Evolutionary conservation across 2,797 vertebrate genomes (phyloP).

Genomic region (Poeciliopsis gracilis): DNA sequence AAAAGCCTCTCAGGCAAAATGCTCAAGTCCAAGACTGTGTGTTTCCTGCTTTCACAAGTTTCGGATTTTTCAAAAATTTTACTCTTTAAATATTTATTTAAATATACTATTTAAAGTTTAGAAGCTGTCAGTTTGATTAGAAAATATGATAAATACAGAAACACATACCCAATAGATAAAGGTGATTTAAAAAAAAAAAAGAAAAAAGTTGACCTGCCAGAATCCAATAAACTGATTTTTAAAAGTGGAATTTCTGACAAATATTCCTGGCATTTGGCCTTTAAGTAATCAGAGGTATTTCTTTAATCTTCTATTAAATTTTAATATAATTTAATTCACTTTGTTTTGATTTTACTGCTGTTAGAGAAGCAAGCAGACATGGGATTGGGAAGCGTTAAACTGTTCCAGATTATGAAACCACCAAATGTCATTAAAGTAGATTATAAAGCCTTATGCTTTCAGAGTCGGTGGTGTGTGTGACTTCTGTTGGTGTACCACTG

Average conservation of each 20-base stretch:
- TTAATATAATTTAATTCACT: background rate
- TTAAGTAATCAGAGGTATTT: background rate
- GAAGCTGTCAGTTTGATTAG: background rate
- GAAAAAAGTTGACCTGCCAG: background rate
- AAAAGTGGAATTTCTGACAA: background rate
- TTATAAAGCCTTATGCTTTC: slow-evolving; percentile 31
- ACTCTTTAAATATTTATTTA: too few species aligned
- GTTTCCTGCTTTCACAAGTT: slow-evolving; percentile 28
- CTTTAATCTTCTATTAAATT: background rate
- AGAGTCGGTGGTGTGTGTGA: slow-evolving; percentile 28
- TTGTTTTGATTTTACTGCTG: background rate
- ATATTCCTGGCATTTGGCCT: background rate
- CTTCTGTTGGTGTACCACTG: slow-evolving; percentile 6
- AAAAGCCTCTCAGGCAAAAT: slow-evolving; percentile 31
- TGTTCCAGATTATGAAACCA: slow-evolving; percentile 26
- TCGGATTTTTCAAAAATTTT: background rate
- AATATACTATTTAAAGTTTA: background rate
- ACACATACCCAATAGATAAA: background rate
- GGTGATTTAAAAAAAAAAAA: background rate
- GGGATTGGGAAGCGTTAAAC: background rate
- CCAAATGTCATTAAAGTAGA: slow-evolving; percentile 19
- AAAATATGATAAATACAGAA: background rate
- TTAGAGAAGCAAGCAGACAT: background rate
- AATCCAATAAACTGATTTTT: background rate
- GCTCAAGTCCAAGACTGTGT: slow-evolving; percentile 5